phyloP scores from a whole-genome alignment of 2,797 vertebrate genomes.

The Gymnothorax javanicus region DNA sequence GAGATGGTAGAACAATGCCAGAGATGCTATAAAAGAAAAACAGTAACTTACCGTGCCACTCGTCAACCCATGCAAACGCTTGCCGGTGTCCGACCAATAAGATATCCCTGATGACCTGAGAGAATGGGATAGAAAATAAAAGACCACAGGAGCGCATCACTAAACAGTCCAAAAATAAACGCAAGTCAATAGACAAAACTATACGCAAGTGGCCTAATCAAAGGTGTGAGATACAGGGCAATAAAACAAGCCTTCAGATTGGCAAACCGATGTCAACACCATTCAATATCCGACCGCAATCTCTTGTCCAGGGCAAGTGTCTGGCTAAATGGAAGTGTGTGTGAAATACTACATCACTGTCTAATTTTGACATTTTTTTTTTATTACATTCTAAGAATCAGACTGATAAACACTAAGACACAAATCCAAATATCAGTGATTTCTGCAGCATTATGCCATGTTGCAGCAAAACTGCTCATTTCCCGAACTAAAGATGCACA shows the following conservation, averaged over 20 bases:
- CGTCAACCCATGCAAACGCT: conserved; percentile 76
- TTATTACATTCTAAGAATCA: background rate
- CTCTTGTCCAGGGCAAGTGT: background rate
- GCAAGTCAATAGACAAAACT: background rate
- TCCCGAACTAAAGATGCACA: background rate
- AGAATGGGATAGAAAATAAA: background rate
- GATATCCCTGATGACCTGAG: conserved; percentile 74
- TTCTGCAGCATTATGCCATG: background rate
- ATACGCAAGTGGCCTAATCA: background rate
- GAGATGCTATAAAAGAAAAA: background rate
- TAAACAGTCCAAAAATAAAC: background rate
- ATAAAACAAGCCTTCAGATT: background rate
- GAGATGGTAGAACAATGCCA: background rate
- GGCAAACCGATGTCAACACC: background rate
- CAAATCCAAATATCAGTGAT: background rate
- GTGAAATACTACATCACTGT: background rate
- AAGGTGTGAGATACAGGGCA: background rate
- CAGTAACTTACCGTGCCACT: conserved; percentile 72
- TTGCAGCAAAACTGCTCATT: background rate
- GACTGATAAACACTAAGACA: background rate
- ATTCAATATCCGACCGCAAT: background rate
- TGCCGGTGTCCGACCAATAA: conserved; percentile 73
- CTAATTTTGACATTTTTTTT: background rate
- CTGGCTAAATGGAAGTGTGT: background rate
- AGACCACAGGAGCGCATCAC: no score